Evolutionary conservation across 2,888 invertebrate genomes (phyloP), one percentile per base, ranked within the genome.

Genomic region (Netelia virgata): DNA sequence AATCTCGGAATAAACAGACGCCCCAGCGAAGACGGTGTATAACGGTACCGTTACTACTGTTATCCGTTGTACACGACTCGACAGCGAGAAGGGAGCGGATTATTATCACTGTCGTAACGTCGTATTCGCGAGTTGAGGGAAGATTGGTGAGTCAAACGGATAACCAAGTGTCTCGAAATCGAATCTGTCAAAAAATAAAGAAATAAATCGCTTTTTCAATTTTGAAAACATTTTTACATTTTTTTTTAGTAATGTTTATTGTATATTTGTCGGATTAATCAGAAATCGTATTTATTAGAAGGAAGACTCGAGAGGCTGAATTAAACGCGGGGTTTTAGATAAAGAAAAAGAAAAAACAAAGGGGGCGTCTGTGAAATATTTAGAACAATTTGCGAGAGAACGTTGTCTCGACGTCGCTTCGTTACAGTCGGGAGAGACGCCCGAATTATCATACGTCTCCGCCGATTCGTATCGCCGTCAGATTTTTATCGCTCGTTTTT

Each of bases 1-100:
- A 73, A 83, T 61, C 61, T 43, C n/a, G 59, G 57, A 75, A 66
- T 63, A 69, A 74, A 83, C 72, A 80, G 59, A 78, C 47, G 50
- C 41, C 20, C 41, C 20, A 68, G 28, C 57, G 18, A 47, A 53
- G 23, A 61, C 72, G n/a, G 64, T 70, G 55, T 68, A 59, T 59
- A 76, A 70, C 53, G 53, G 5, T 68, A 50, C 57, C 9, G 55
- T 36, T 43, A 47, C 55, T 20, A 23, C 57, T 18, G n/a, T n/a
- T 11, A 23, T 55, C 16, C 70, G 8, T 3, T 41, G n/a, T 16
- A 47, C 10, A 16, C 59, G 20, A 5, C 47, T 73, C 11, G 20
- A 5, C 43, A 23, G 11, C 50, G 63, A 73, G 47, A 23, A 9
- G 64, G 23, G 50, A 18, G n/a, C 61, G 53, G 64, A 53, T 74